Conservation (phyloP, 2,888 invertebrate species). For the Serripes groenlandicus region DNA sequence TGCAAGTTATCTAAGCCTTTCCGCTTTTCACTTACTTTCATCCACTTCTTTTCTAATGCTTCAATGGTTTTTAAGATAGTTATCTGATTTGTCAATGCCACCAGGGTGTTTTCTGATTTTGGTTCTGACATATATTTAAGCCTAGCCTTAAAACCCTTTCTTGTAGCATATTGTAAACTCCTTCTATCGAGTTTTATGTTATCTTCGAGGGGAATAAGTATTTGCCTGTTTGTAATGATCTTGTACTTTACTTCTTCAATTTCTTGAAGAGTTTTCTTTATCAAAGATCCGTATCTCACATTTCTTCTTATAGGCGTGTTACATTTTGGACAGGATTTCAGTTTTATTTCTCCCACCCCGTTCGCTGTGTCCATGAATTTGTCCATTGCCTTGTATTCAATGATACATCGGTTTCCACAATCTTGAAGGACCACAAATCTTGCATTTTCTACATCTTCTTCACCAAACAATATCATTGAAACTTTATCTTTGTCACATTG, state of each 20-base stretch:
- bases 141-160: too few relatives aligned
- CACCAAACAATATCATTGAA: slow-evolving; percentile 26
- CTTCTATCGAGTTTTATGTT: too few relatives aligned
- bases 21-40: too few relatives aligned
- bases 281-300: slow-evolving; percentile 88
- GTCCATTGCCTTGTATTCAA: slow-evolving; percentile 86
- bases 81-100: neutral
- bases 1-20: too few relatives aligned
- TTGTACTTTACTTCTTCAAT: slow-evolving; percentile 82
- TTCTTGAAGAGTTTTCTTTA: slow-evolving; percentile 86
- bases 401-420: slow-evolving; percentile 80
- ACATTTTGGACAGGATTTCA: slow-evolving; percentile 88
- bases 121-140: too few relatives aligned
- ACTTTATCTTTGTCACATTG: slow-evolving; percentile 87
- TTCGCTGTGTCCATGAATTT: slow-evolving; percentile 26
- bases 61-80: neutral
- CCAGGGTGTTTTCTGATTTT: neutral
- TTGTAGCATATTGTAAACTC: too few relatives aligned
- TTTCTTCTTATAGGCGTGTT: slow-evolving; percentile 89
- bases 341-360: slow-evolving; percentile 23
- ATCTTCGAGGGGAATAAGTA: too few relatives aligned
- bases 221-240: neutral
- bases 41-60: neutral
- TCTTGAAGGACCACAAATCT: slow-evolving; percentile 81
- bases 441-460: slow-evolving; percentile 85